A percentile compares a stretch with the other conserved stretches of the same genome.
These are phyloP conservation scores for Pherbina coryleti DNA, from an alignment of 2,888 invertebrate genomes.

Conservation along the genomic window DNA sequence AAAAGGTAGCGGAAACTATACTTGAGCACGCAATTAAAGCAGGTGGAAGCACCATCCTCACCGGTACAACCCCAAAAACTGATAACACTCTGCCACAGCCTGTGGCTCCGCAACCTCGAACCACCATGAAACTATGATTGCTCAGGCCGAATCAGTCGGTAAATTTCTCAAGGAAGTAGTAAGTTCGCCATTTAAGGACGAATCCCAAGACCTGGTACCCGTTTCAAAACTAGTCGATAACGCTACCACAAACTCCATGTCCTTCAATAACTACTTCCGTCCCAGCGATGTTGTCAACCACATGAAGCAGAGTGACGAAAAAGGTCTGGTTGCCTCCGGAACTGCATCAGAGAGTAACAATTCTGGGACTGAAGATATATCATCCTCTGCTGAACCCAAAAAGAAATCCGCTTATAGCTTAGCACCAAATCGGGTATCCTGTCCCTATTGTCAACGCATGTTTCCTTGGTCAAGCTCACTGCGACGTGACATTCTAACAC, in stretches of 20 bases:
- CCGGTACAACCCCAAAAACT: not conserved
- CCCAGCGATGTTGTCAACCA: conserved; percentile 68
- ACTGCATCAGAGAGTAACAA: conserved; percentile 86
- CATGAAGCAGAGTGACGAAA: conserved; percentile 74
- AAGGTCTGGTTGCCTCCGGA: conserved; percentile 83
- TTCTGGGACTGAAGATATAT: conserved; percentile 82
- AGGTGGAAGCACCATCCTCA: conserved; percentile 49
- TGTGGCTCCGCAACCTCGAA: not conserved
- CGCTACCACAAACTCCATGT: conserved; percentile 74
- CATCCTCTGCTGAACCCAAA: conserved; percentile 71
- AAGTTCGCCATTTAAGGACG: conserved; percentile 70
- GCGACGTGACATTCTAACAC: conserved; percentile 91
- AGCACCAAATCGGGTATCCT: conserved; percentile 93
- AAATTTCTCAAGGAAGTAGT: conserved; percentile 67
- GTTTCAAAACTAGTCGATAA: conserved; percentile 83
- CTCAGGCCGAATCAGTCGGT: conserved; percentile 70
- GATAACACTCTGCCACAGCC: not conserved
- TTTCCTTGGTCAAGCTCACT: conserved; percentile 98
- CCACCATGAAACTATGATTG: conserved; percentile 72
- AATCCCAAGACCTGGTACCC: conserved; percentile 79
- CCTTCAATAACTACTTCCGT: conserved; percentile 77
- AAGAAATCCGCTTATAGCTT: conserved; percentile 96
- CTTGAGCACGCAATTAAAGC: conserved; percentile 71
- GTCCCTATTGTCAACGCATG: conserved; percentile 92
- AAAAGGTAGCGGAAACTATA: conserved; percentile 74